Evolutionary conservation across 2,113 vertebrate species (phyloP), one percentile per base, ranked within the genome.

Genomic region (Leptocoma aspasia): DNA sequence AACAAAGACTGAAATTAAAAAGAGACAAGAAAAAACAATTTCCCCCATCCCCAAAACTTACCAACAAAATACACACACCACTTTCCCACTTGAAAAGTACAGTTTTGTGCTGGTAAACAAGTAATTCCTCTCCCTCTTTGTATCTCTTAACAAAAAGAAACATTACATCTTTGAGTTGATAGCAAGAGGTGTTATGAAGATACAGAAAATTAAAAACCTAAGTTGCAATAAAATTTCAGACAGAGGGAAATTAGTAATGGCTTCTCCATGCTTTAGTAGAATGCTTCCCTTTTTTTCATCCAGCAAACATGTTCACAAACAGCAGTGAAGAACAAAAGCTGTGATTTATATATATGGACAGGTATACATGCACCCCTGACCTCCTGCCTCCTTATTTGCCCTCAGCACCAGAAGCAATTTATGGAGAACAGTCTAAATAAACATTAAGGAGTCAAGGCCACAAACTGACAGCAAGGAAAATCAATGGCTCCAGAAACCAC

Each of bases 371-470:
- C 90, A 97, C 96, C 97, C 89, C 95, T 98, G 97, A 97, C 97
- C 98, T 97, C 94, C 91, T 65, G 81, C 96, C 64, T 57, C 94
- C 86, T 98, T 95, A 89, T 69, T 97, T 0, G 1, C 94, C 95
- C 96, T 98, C 95, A 71, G 41, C 94, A 98, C 97, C 97, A 98
- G 96, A 97, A 98, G 97, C 96, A 98, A 98, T 98, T 98, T 98
- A 98, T 98, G 97, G 96, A 98, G 95, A 96, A 95, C 94, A 95
- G 97, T 97, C 98, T 98, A 98, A 98, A 98, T 98, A 98, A 98
- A 98, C 97, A 98, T 98, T 98, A 98, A 98, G 97, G 94, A 98
- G 96, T 98, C 97, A 98, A 98, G 97, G 96, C 98, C 97, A 98
- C 97, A 98, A 97, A 98, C 98, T 97, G 97, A 98, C 97, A 97